Conservation (phyloP, 2,888 invertebrate genomes). For the Aphelenchoides bicaudatus region DNA sequence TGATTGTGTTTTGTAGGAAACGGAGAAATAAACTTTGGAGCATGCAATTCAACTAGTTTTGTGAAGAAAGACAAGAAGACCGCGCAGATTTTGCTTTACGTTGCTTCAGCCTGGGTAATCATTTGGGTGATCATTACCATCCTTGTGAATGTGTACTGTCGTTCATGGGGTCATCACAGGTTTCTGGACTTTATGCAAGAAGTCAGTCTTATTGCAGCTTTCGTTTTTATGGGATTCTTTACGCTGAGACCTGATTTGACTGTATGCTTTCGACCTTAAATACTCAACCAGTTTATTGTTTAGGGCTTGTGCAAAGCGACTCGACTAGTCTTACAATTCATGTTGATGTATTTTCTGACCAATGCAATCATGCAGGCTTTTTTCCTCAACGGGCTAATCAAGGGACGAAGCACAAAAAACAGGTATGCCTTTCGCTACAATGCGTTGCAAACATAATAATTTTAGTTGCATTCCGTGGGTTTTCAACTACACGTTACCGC, state of each 20-base stretch:
- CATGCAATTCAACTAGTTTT: slow-evolving; percentile 20
- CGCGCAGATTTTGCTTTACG: slow-evolving; percentile 22
- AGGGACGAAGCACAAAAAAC: no score
- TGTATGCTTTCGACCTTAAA: background rate
- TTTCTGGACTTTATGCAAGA: slow-evolving; percentile 22
- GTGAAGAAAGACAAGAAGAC: background rate
- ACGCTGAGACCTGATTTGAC: slow-evolving; percentile 15
- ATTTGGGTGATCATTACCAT: slow-evolving; percentile 16
- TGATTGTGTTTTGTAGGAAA: background rate
- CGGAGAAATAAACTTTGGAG: slow-evolving; percentile 21
- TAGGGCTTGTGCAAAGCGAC: slow-evolving; percentile 21
- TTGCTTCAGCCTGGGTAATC: slow-evolving; percentile 18
- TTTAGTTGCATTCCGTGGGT: slow-evolving; percentile 21
- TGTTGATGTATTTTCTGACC: slow-evolving; percentile 17
- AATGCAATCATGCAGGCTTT: slow-evolving; percentile 19
- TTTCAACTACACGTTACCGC: slow-evolving; percentile 26
- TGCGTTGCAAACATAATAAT: slow-evolving; percentile 16
- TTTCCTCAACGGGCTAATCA: slow-evolving; percentile 20
- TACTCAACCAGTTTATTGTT: background rate
- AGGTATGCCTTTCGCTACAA: no score
- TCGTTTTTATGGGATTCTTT: slow-evolving; percentile 25
- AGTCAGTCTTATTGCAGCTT: slow-evolving; percentile 18
- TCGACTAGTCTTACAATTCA: slow-evolving; percentile 18
- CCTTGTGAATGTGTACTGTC: slow-evolving; percentile 5
- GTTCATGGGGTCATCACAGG: slow-evolving; percentile 20